Percentiles rank a stretch among this genome's conserved stretches.
Evolutionary conservation across 2,113 vertebrate species (phyloP).

Genomic region (Zosterops japonicus): DNA sequence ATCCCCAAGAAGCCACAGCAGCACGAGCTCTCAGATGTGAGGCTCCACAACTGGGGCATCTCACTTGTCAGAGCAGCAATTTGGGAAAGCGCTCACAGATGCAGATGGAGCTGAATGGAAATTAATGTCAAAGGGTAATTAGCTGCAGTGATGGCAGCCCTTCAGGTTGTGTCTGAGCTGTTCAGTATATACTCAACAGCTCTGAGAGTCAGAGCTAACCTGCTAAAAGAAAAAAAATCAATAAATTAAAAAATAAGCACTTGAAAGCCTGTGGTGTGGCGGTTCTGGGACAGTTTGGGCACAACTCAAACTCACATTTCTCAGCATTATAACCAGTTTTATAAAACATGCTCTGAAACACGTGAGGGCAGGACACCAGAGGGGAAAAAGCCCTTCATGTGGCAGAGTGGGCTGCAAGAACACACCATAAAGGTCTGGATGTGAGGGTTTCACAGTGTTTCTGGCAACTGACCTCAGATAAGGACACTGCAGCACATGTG

Average conservation of each 20-base stretch:
- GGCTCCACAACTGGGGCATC: neutral
- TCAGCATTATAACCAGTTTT: neutral
- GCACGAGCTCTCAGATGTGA: neutral
- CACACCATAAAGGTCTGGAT: neutral
- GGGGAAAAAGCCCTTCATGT: neutral
- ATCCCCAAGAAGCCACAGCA: neutral
- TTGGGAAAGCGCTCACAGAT: conserved; percentile 10
- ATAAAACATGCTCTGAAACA: neutral
- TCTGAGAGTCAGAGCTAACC: neutral
- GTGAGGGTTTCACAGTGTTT: neutral
- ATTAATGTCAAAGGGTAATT: neutral
- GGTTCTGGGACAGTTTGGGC: neutral
- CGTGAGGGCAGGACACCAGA: neutral
- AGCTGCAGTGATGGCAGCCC: neutral
- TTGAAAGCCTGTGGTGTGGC: neutral
- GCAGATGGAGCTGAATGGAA: neutral
- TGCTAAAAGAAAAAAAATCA: neutral
- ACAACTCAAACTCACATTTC: neutral
- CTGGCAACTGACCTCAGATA: neutral
- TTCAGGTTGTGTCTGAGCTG: neutral
- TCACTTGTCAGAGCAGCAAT: conserved; percentile 32
- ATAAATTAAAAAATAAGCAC: neutral
- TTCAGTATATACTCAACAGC: neutral
- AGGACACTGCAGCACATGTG: neutral
- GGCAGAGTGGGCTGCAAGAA: neutral